phyloP scores from a whole-genome alignment of 2,113 vertebrate genomes.

The Chloebia gouldiae region DNA sequence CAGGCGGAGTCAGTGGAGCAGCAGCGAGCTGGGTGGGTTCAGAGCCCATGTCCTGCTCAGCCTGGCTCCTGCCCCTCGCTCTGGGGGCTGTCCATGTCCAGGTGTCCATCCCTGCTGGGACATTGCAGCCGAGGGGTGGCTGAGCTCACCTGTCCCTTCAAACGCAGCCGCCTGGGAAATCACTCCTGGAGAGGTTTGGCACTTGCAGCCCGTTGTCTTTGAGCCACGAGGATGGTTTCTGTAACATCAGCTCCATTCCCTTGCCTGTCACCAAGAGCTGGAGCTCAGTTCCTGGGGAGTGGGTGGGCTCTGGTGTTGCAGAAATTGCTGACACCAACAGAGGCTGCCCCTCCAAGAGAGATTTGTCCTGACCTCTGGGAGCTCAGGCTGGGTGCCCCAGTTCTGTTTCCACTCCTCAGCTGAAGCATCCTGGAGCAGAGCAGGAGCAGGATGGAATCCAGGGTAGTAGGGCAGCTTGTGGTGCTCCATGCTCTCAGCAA shows the following conservation, averaged over 20 bases:
- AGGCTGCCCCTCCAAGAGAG: not conserved
- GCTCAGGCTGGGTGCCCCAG: not conserved
- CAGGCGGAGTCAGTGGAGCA: fast-evolving
- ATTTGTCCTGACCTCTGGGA: not conserved
- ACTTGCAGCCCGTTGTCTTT: not conserved
- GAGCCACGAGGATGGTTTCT: not conserved
- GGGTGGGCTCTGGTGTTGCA: not conserved
- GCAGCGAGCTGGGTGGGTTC: not conserved
- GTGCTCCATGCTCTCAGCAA: not conserved
- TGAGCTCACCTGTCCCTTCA: not conserved
- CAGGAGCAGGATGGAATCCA: not conserved
- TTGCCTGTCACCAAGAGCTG: not conserved
- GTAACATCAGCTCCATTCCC: not conserved
- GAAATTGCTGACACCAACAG: not conserved
- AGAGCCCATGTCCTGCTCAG: not conserved
- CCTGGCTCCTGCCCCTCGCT: not conserved
- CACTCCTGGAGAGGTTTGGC: not conserved
- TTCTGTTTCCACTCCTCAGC: not conserved
- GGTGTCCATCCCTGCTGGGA: not conserved
- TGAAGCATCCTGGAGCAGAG: not conserved
- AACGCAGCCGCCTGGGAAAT: not conserved
- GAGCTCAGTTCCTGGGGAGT: not conserved
- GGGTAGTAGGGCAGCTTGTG: not conserved
- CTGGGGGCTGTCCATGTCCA: fast-evolving
- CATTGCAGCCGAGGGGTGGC: not conserved